Conservation (phyloP, 2,797 vertebrate genomes). For the Brachyalestes nurse region DNA sequence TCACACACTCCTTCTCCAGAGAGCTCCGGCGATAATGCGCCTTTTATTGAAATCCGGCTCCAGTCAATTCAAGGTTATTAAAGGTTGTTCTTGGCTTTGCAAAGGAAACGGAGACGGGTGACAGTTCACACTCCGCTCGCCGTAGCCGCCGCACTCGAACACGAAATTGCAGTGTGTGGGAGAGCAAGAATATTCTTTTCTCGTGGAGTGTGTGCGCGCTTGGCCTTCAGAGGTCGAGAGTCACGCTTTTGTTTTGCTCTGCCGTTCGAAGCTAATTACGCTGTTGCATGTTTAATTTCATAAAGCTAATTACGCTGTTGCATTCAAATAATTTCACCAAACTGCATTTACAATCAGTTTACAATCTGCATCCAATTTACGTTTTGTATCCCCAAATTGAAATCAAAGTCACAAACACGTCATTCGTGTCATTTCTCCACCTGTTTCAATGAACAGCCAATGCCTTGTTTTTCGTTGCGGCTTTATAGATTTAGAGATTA, state of each 20-base stretch:
- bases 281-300: neutral
- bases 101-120: conserved; percentile 20
- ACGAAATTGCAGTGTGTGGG: conserved; percentile 33
- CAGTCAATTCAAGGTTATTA: conserved; percentile 75
- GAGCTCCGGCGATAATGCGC: conserved; percentile 72
- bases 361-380: too few species aligned
- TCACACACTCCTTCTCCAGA: conserved; percentile 54
- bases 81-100: conserved; percentile 67
- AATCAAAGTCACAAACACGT: too few species aligned
- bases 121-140: conserved; percentile 4
- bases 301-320: too few species aligned
- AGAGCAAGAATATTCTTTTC: neutral
- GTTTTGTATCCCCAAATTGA: too few species aligned
- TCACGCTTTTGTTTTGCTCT: neutral
- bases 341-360: too few species aligned
- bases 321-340: too few species aligned
- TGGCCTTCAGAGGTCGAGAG: neutral
- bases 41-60: conserved; percentile 80
- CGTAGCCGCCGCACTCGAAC: conserved; percentile 1
- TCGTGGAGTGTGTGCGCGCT: neutral
- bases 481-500: too few species aligned
- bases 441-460: too few species aligned
- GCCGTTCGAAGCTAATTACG: neutral
- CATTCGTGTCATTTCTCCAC: too few species aligned
- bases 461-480: too few species aligned